Base-by-base conservation (phyloP, 2,888 invertebrate genomes). In the Tinea trinotella region DNA sequence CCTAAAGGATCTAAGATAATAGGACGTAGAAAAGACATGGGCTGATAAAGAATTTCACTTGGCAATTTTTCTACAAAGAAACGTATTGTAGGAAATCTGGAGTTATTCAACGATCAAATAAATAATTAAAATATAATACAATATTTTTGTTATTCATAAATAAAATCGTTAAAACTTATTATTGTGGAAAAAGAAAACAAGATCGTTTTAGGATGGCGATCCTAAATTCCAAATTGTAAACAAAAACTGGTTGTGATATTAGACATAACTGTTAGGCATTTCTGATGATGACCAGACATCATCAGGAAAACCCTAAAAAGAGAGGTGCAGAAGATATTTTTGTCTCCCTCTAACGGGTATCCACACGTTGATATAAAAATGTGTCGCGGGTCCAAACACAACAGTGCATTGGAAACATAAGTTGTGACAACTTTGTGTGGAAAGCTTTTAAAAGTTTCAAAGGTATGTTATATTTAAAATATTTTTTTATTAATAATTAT, bases 241-340 rank as follows among this genome's bases (percentile, higher is more conserved):
- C 40, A 40, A 10, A 46, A 46, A 46, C 46, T 19, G 46, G 46
- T 46, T 46, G 17, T 17, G n/a, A 1, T 13, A 40, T 40, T 15
- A 15, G 40, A 40, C 10, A 17, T 46, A 46, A 46, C 46, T 46
- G 46, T 46, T 10, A 3, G 19, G 7, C 40, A 15, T 40, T 40
- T 46, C 18, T 46, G 46, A 46, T 46, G 46, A 17, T 46, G 46
- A 18, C 19, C 46, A 46, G 40, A 19, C 19, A 18, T 40, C 17
- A 3, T 46, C 46, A 15, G 46, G 46, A 46, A 46, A 46, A 46
- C 46, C 46, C 46, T 46, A 46, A 19, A n/a, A 17, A 1, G 46
- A 46, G n/a, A 46, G 46, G 46, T 6, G 19, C 18, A 46, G 19
- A 40, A 46, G 10, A 46, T 46, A 10, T 19, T 17, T 36, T 19